These are phyloP conservation scores for Callionymus lyra DNA, from an alignment of 2,113 vertebrate genomes.

Conservation along the genomic window DNA sequence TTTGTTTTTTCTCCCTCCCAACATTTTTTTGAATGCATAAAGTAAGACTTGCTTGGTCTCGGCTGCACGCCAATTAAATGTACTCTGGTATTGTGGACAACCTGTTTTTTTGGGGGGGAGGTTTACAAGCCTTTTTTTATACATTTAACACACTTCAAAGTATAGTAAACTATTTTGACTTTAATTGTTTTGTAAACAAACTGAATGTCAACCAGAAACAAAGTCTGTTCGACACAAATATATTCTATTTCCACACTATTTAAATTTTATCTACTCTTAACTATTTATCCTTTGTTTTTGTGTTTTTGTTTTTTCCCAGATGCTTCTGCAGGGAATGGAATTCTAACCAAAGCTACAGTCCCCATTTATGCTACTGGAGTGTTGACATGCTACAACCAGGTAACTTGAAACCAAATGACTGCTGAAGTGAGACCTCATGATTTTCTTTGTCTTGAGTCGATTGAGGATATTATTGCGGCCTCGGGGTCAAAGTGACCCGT, in stretches of 20 bases:
- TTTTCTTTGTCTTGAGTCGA: too few relatives aligned
- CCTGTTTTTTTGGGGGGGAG: slow-evolving; percentile 25
- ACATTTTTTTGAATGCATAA: slow-evolving; percentile 38
- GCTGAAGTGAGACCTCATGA: too few relatives aligned
- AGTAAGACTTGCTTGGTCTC: slow-evolving; percentile 38
- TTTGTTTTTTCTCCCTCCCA: slow-evolving; percentile 17
- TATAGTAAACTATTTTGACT: too few relatives aligned
- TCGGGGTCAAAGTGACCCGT: too few relatives aligned
- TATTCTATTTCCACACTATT: too few relatives aligned
- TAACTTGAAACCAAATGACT: slow-evolving; percentile 37
- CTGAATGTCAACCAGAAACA: too few relatives aligned
- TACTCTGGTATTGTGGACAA: slow-evolving; percentile 41
- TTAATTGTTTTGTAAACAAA: too few relatives aligned
- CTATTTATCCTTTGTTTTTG: neutral
- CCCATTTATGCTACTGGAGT: slow-evolving; percentile 98
- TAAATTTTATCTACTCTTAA: too few relatives aligned
- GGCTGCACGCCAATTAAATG: slow-evolving; percentile 35
- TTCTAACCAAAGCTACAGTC: slow-evolving; percentile 96
- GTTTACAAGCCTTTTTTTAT: too few relatives aligned
- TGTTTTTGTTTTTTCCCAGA: slow-evolving; percentile 57
- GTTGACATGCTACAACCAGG: slow-evolving; percentile 97
- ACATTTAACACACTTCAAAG: too few relatives aligned
- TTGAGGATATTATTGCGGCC: too few relatives aligned
- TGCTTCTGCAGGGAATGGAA: slow-evolving; percentile 81
- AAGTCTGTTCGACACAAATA: too few relatives aligned